Evolutionary conservation across 1,140 invertebrate genomes (phyloP).

Genomic region (Charaxes varanes): DNA sequence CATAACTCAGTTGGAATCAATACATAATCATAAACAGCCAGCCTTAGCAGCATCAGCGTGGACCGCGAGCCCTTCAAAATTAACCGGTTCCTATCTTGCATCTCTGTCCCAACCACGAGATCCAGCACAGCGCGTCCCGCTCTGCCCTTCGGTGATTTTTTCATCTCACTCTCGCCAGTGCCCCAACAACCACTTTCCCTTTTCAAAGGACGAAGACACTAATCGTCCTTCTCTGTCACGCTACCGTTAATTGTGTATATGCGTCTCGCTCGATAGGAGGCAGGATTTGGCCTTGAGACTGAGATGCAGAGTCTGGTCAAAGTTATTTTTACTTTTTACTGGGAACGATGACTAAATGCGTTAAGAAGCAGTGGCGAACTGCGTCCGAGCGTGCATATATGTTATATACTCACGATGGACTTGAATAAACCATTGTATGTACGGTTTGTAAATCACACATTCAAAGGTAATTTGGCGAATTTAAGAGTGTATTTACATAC

Average conservation of each 20-base stretch:
- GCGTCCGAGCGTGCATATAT: neutral
- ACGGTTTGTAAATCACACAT: too few relatives aligned
- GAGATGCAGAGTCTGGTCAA: slow-evolving; percentile 57
- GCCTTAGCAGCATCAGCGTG: slow-evolving; percentile 42
- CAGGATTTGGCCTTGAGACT: slow-evolving; percentile 70
- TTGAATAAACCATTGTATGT: too few relatives aligned
- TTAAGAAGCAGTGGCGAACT: slow-evolving; percentile 48
- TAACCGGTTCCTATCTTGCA: slow-evolving; percentile 55
- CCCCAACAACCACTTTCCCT: slow-evolving; percentile 67
- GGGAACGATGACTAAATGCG: slow-evolving; percentile 66
- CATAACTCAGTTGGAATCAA: slow-evolving; percentile 44
- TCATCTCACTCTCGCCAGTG: slow-evolving; percentile 68
- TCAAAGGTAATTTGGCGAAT: too few relatives aligned
- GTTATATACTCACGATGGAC: too few relatives aligned
- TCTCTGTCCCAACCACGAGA: slow-evolving; percentile 28
- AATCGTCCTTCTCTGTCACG: slow-evolving; percentile 25
- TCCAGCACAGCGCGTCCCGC: slow-evolving; percentile 25
- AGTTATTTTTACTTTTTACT: slow-evolving; percentile 72
- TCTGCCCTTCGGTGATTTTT: slow-evolving; percentile 63
- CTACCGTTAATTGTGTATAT: slow-evolving; percentile 14
- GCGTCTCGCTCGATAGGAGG: slow-evolving; percentile 38
- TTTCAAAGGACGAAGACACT: slow-evolving; percentile 72
- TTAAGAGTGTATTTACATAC: too few relatives aligned
- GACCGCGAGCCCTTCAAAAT: slow-evolving; percentile 68
- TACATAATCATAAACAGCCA: slow-evolving; percentile 50